These are phyloP conservation scores for Melanargia galathea DNA, from an alignment of 2,888 invertebrate species.

Conservation along the genomic window DNA sequence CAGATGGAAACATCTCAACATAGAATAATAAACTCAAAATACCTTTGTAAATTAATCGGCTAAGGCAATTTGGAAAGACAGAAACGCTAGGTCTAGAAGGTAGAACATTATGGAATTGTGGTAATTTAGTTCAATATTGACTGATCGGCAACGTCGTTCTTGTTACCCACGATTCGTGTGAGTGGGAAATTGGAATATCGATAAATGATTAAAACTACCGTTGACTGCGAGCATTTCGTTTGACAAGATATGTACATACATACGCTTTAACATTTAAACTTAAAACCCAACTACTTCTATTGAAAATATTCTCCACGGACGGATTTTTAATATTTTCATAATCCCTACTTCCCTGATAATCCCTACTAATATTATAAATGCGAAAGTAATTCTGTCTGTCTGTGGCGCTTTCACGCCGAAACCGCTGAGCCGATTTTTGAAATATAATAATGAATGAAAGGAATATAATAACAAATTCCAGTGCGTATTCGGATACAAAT, in stretches of 20 bases:
- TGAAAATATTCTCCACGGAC: not conserved
- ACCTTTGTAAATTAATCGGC: not conserved
- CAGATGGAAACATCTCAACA: no score
- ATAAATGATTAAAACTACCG: not conserved
- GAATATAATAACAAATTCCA: no score
- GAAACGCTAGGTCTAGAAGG: not conserved
- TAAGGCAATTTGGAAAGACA: not conserved
- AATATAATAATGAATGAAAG: no score
- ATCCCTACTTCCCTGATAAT: no score
- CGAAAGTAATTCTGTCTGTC: no score
- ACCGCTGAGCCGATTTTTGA: no score
- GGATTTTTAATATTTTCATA: no score
- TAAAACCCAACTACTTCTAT: not conserved
- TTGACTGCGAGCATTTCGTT: not conserved
- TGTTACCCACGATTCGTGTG: not conserved
- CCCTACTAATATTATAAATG: no score
- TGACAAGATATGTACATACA: not conserved
- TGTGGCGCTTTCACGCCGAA: no score
- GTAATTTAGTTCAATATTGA: not conserved
- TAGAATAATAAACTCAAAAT: not conserved
- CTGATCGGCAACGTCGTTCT: constrained; percentile 1
- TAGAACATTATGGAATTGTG: constrained; percentile 3
- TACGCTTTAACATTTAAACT: no score
- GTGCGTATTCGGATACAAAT: not conserved
- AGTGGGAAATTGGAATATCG: constrained; percentile 2